phyloP scores from a whole-genome alignment of 2,888 invertebrate genomes.

The Linnaemya tessellans region DNA sequence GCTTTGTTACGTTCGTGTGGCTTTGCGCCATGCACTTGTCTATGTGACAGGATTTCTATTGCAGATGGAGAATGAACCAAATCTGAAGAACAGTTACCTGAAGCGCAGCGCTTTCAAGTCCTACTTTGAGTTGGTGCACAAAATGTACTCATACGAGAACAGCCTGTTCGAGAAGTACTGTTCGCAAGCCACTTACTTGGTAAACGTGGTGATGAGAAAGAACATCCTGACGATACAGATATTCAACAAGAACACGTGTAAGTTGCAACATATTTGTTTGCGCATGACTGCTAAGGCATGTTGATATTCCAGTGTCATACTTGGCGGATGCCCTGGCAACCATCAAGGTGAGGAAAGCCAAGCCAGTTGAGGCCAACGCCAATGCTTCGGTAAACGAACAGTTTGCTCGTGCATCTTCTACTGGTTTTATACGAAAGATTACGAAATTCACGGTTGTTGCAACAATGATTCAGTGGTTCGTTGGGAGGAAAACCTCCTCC shows the following conservation, averaged over 20 bases:
- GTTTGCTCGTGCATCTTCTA: conserved; percentile 46
- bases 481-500: conserved; percentile 76
- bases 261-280: conserved; percentile 38
- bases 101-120: conserved; percentile 91
- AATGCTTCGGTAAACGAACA: conserved; percentile 27
- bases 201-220: conserved; percentile 88
- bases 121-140: conserved; percentile 89
- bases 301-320: conserved; percentile 74
- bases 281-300: neutral
- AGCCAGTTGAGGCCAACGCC: conserved; percentile 24
- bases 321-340: conserved; percentile 77
- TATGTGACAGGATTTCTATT: neutral
- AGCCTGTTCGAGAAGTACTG: conserved; percentile 89
- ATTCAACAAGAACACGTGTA: conserved; percentile 77
- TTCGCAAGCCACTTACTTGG: conserved; percentile 85
- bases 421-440: conserved; percentile 78
- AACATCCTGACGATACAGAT: conserved; percentile 87
- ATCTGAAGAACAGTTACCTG: conserved; percentile 86
- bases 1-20: neutral
- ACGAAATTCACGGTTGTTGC: conserved; percentile 81
- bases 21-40: neutral
- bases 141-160: conserved; percentile 90
- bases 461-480: conserved; percentile 82
- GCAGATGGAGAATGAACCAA: conserved; percentile 80
- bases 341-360: conserved; percentile 68